Base-by-base conservation (phyloP, 2,113 vertebrate genomes). In the Misgurnus mizolepis region DNA sequence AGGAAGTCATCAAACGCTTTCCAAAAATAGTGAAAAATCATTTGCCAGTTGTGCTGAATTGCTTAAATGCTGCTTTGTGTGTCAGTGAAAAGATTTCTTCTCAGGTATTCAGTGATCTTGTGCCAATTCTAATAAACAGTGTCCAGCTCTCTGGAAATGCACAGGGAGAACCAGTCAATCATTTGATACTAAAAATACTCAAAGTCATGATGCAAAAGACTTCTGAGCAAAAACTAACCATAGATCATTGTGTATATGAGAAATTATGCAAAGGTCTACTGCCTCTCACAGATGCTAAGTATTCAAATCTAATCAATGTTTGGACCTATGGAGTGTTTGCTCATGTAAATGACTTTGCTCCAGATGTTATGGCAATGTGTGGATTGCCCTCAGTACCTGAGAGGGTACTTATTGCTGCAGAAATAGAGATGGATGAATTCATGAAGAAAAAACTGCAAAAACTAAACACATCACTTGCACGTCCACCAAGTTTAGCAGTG, bases 121-220 rank as follows among this genome's bases (percentile, higher is more conserved):
- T 86, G 5, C 50, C n/a, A 4, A 47, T 61, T 49, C 83, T 91
- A 7, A 82, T 87, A 50, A 18, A 82, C 3, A 6, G 2, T 4
- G 74, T 88, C 3, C 18, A n/a, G 34, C 47, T 0, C 3, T 5
- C 4, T 43, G 53, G 11, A 77, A 5, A 1, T 39, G 1, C 27
- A 39, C 1, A 84, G 2, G 49, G 11, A 7, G 12, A 47, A 50
- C 15, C 0, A n/a, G 14, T 15, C 14, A 22, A 5, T 27, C 0
- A 4, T 5, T 0, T 1, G 5, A 18, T 84, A 55, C 45, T 88
- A 4, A 43, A 41, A 53, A 75, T 78, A 50, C 75, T 92, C 0
- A 86, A 81, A 81, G 79, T 88, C 17, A 80, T 85, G 64, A 83
- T 86, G 61, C 85, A 90, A 60, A 92, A 90, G 84, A 76, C 68